Evolutionary conservation across 2,113 vertebrate genomes (phyloP).

Genomic region (human): DNA sequence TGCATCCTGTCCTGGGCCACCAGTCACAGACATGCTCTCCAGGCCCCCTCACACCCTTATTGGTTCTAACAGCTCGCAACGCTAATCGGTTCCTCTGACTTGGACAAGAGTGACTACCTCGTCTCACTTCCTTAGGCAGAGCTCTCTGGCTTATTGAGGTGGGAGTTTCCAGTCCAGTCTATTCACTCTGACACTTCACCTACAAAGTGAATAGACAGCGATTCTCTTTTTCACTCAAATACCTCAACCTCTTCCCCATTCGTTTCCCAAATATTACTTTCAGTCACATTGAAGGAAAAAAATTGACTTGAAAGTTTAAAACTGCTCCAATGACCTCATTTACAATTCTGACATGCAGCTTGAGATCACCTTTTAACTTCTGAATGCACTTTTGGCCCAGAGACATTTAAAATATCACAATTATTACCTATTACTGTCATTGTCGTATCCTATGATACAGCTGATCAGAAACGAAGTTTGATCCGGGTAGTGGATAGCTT

Average conservation of each 20-base stretch:
- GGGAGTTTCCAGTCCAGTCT: background rate
- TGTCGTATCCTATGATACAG: background rate
- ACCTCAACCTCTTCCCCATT: background rate
- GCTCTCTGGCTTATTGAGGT: background rate
- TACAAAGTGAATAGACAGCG: background rate
- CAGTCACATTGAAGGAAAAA: background rate
- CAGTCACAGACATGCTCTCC: background rate
- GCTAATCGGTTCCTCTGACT: background rate
- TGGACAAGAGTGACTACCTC: rapidly evolving
- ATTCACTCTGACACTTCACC: background rate
- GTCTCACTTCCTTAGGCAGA: background rate
- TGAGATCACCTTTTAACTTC: background rate
- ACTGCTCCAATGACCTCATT: background rate
- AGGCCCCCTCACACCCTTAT: background rate
- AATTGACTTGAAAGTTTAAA: background rate
- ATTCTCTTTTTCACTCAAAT: background rate
- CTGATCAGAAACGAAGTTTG: background rate
- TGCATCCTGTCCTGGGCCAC: too few species aligned
- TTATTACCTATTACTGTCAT: background rate
- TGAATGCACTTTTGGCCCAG: background rate
- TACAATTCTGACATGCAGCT: background rate
- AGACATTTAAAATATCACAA: background rate
- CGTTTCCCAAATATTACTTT: background rate
- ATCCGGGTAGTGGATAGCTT: background rate
- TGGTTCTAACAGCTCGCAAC: background rate